These are phyloP conservation scores for Norana najaformis DNA, from an alignment of 2,888 invertebrate species.

Conservation along the genomic window DNA sequence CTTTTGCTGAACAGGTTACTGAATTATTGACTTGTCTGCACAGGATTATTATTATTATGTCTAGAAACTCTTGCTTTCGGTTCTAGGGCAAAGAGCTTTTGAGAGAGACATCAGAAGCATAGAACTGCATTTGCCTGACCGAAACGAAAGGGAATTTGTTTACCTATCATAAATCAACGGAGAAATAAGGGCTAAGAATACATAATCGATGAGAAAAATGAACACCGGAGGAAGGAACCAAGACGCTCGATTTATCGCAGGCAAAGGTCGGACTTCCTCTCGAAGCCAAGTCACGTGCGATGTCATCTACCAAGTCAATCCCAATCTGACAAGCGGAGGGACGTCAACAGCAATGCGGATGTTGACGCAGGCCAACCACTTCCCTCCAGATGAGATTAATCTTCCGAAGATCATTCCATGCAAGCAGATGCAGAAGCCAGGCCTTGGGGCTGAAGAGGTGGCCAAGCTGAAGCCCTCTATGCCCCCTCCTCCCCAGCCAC, in stretches of 20 bases:
- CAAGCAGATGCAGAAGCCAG: background rate
- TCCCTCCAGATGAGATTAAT: background rate
- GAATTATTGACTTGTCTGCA: background rate
- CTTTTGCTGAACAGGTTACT: background rate
- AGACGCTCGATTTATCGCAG: background rate
- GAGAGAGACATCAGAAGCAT: background rate
- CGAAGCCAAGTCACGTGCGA: background rate
- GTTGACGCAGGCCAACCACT: background rate
- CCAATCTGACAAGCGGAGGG: background rate
- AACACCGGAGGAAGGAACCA: background rate
- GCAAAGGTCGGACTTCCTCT: background rate
- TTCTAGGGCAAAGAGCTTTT: background rate
- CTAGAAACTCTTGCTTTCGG: background rate
- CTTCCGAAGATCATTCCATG: constrained; percentile 16
- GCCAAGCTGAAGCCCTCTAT: background rate
- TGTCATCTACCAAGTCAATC: background rate
- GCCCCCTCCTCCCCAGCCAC: background rate
- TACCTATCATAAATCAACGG: background rate
- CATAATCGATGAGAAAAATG: background rate
- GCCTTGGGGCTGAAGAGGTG: background rate
- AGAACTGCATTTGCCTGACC: background rate
- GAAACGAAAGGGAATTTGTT: background rate
- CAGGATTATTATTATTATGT: background rate
- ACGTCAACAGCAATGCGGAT: background rate
- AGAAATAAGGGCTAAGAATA: background rate